Conservation (phyloP, 2,113 vertebrate genomes). For the Ailuropoda melanoleuca region DNA sequence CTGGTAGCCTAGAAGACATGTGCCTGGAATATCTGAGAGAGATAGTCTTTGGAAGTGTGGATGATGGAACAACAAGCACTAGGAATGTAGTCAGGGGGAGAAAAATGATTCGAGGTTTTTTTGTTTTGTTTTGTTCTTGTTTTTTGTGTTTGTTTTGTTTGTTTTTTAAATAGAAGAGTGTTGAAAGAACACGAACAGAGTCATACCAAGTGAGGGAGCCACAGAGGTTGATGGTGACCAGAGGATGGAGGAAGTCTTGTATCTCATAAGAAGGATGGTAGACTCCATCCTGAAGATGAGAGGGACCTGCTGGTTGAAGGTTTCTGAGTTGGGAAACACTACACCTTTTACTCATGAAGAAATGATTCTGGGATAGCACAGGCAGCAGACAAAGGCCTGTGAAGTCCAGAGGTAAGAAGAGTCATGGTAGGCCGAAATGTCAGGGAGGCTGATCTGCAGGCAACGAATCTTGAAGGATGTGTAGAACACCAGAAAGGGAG, state of each 20-base stretch:
- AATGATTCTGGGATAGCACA: background rate
- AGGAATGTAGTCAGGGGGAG: background rate
- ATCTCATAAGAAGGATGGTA: background rate
- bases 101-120: background rate
- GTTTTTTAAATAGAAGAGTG: background rate
- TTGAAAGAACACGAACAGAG: background rate
- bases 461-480: background rate
- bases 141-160: too few relatives aligned
- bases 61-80: background rate
- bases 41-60: background rate
- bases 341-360: background rate
- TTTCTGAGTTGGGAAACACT: background rate
- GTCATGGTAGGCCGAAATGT: background rate
- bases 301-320: background rate
- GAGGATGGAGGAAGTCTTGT: accelerated
- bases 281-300: background rate
- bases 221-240: background rate
- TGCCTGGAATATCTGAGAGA: background rate
- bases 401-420: background rate
- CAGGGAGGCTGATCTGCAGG: background rate
- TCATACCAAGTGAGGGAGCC: background rate
- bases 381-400: background rate
- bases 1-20: background rate
- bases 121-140: background rate
- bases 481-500: background rate